phyloP scores from a whole-genome alignment of 1,140 invertebrate genomes.

The Dinothrombium tinctorium region DNA sequence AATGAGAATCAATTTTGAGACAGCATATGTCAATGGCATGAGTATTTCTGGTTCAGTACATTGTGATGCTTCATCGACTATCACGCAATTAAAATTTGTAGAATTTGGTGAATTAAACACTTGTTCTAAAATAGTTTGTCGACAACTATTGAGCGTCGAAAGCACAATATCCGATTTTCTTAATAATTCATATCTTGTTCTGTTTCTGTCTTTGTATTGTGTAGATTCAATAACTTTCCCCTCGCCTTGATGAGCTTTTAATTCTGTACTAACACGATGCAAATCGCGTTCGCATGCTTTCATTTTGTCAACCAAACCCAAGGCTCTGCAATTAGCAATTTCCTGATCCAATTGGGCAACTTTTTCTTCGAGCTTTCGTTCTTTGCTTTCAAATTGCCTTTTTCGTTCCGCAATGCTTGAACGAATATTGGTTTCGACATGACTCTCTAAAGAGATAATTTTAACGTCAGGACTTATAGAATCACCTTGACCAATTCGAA shows the following conservation, averaged over 20 bases:
- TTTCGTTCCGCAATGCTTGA: conserved; percentile 4
- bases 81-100: conserved; percentile 45
- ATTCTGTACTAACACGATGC: background rate
- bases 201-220: too few species aligned
- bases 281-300: background rate
- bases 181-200: conserved; percentile 26
- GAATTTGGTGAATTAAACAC: conserved; percentile 18
- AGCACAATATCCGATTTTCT: conserved; percentile 35
- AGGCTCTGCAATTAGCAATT: conserved; percentile 1
- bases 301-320: background rate
- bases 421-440: conserved; percentile 18
- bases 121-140: conserved; percentile 16
- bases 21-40: conserved; percentile 43
- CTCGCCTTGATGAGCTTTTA: conserved; percentile 13
- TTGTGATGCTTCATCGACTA: conserved; percentile 76
- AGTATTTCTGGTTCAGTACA: conserved; percentile 54
- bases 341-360: background rate
- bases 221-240: conserved; percentile 17
- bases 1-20: conserved; percentile 51
- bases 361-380: conserved; percentile 8
- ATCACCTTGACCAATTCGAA: conserved; percentile 30
- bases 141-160: conserved; percentile 36
- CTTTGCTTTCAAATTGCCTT: conserved; percentile 9
- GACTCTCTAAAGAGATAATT: conserved; percentile 26
- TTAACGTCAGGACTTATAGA: conserved; percentile 27